Conservation (phyloP, 2,888 invertebrate species). For the Portevinia maculata region DNA sequence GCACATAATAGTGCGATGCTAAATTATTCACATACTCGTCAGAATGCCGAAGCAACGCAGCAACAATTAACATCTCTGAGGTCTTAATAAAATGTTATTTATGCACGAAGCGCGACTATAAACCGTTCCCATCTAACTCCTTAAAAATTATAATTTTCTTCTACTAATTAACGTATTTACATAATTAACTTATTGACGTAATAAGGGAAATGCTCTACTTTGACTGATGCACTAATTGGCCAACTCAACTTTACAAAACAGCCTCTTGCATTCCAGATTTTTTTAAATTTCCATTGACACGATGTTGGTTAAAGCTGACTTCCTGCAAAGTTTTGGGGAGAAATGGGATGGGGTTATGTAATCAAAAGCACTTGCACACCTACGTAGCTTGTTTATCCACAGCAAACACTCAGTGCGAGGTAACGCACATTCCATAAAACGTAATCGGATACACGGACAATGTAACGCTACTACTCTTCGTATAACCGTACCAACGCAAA, state of each 20-base stretch:
- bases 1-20: slow-evolving; percentile 9
- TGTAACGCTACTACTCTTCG: slow-evolving; percentile 3
- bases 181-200: no score
- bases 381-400: slow-evolving; percentile 1
- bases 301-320: no score
- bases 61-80: neutral
- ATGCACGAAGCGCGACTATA: slow-evolving; percentile 14
- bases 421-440: slow-evolving; percentile 53
- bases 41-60: neutral
- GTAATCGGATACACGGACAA: slow-evolving; percentile 49
- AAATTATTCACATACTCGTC: slow-evolving; percentile 11
- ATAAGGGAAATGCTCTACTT: neutral
- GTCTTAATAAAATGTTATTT: slow-evolving; percentile 39
- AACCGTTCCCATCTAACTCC: slow-evolving; percentile 7
- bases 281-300: neutral
- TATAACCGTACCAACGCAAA: slow-evolving; percentile 60
- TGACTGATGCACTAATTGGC: slow-evolving; percentile 8
- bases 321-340: slow-evolving; percentile 7
- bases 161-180: slow-evolving; percentile 43
- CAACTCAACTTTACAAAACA: neutral
- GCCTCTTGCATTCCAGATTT: slow-evolving; percentile 4
- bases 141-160: neutral
- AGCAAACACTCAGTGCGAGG: slow-evolving; percentile 1
- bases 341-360: slow-evolving; percentile 26
- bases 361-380: slow-evolving; percentile 41